Conservation (phyloP, 2,113 vertebrate species). For the Pleuronectes platessa region DNA sequence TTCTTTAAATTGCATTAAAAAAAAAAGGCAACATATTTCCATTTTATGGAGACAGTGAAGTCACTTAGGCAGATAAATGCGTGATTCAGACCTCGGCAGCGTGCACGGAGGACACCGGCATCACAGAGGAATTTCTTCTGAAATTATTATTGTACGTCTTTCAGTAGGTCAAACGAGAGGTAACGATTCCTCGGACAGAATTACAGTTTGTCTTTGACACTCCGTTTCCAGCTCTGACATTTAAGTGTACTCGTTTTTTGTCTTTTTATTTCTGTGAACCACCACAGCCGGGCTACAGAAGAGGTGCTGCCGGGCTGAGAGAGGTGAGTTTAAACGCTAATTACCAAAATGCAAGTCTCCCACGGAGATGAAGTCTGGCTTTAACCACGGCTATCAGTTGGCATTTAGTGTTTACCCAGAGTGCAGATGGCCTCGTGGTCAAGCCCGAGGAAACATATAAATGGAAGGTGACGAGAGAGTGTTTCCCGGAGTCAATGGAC, state of each 20-base stretch:
- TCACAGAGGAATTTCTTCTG: constrained; percentile 49
- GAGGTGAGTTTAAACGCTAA: constrained; percentile 69
- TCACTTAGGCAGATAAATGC: constrained; percentile 54
- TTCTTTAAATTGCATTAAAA: constrained; percentile 49
- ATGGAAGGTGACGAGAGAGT: constrained; percentile 41
- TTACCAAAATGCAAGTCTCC: constrained; percentile 40
- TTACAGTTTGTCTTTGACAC: constrained; percentile 55
- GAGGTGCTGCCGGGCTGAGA: constrained; percentile 8
- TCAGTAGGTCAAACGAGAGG: constrained; percentile 66
- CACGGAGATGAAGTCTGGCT: constrained; percentile 40
- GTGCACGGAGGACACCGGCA: constrained; percentile 25
- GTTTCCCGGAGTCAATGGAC: constrained; percentile 51
- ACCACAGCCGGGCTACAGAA: constrained; percentile 15
- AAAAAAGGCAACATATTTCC: constrained; percentile 51
- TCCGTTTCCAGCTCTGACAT: constrained; percentile 66
- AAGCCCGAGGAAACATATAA: constrained; percentile 28
- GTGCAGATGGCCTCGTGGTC: constrained; percentile 25
- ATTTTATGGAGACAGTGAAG: constrained; percentile 68
- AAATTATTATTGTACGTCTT: constrained; percentile 59
- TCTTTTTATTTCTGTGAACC: constrained; percentile 30
- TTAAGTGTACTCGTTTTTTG: constrained; percentile 50
- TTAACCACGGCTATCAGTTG: constrained; percentile 53
- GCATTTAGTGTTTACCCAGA: constrained; percentile 57
- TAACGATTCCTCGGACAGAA: constrained; percentile 60
- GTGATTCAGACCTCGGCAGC: constrained; percentile 57